Evolutionary conservation across 2,797 vertebrate genomes (phyloP).

Genomic region (Decapterus maruadsi): DNA sequence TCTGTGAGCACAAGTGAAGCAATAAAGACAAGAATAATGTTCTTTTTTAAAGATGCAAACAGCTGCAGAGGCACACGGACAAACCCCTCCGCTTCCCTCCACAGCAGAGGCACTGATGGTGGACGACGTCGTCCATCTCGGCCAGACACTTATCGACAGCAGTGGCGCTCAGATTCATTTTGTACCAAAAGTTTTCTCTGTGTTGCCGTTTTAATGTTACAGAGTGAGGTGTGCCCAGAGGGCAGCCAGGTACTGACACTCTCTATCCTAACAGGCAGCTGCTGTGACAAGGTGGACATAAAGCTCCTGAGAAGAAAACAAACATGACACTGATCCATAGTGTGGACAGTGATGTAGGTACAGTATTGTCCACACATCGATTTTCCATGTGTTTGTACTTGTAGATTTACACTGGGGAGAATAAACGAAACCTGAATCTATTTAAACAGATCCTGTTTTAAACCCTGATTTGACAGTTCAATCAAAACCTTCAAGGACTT

Average conservation of each 20-base stretch:
- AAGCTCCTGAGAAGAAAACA: neutral
- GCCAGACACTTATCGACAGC: slow-evolving; percentile 48
- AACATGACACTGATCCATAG: neutral
- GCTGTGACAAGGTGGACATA: neutral
- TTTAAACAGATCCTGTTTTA: too few species aligned
- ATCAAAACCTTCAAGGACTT: neutral
- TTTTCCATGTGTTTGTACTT: neutral
- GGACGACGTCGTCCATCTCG: slow-evolving; percentile 35
- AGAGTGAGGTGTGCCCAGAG: neutral
- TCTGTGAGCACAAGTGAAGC: slow-evolving; percentile 10
- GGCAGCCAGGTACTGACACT: neutral
- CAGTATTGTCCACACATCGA: neutral
- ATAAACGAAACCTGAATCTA: too few species aligned
- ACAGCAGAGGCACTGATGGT: too few species aligned
- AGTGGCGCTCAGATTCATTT: slow-evolving; percentile 36
- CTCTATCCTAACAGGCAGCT: neutral
- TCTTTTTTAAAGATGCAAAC: slow-evolving; percentile 1
- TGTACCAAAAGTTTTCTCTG: neutral
- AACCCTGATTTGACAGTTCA: too few species aligned
- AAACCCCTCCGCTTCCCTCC: neutral
- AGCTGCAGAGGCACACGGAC: neutral
- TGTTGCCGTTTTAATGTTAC: neutral
- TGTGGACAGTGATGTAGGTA: neutral
- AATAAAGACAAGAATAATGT: slow-evolving; percentile 3
- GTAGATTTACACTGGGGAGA: too few species aligned